These are phyloP conservation scores for Callyntrura sp. DNA, from an alignment of 2,888 invertebrate genomes.

Conservation along the genomic window DNA sequence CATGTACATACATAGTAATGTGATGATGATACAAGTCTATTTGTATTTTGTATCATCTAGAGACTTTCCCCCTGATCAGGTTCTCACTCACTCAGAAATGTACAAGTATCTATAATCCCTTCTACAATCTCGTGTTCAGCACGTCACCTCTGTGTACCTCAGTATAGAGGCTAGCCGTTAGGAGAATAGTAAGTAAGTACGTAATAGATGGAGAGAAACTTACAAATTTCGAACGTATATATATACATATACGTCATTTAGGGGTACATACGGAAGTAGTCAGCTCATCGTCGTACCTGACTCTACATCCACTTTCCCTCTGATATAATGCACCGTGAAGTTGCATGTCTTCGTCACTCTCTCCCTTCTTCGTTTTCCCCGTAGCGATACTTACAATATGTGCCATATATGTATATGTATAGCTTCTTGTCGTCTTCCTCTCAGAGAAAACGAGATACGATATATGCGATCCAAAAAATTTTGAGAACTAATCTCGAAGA, in stretches of 20 bases:
- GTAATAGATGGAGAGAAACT: not conserved
- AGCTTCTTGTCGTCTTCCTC: conserved; percentile 24
- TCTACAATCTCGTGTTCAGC: conserved; percentile 14
- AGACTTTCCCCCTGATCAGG: conserved; percentile 74
- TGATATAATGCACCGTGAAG: conserved; percentile 48
- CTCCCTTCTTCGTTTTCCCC: not conserved
- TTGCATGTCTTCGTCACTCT: conserved; percentile 48
- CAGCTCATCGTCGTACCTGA: conserved; percentile 59
- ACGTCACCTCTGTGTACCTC: conserved; percentile 2
- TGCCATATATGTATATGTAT: not conserved
- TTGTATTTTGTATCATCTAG: conserved; percentile 73
- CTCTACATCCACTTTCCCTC: conserved; percentile 1
- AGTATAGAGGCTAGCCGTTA: not conserved
- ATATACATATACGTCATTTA: conserved; percentile 43
- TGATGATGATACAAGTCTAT: conserved; percentile 64
- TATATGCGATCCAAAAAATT: conserved; percentile 6
- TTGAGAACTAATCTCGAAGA: conserved; percentile 61
- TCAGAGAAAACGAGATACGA: not conserved
- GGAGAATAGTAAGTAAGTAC: not conserved
- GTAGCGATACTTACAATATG: not conserved
- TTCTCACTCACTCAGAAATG: conserved; percentile 58
- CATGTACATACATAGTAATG: conserved; percentile 46
- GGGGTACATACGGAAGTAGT: conserved; percentile 75
- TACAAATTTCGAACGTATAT: conserved; percentile 1
- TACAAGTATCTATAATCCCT: conserved; percentile 45